Conservation (phyloP, 2,888 invertebrate species). For the Tipula vernalis region DNA sequence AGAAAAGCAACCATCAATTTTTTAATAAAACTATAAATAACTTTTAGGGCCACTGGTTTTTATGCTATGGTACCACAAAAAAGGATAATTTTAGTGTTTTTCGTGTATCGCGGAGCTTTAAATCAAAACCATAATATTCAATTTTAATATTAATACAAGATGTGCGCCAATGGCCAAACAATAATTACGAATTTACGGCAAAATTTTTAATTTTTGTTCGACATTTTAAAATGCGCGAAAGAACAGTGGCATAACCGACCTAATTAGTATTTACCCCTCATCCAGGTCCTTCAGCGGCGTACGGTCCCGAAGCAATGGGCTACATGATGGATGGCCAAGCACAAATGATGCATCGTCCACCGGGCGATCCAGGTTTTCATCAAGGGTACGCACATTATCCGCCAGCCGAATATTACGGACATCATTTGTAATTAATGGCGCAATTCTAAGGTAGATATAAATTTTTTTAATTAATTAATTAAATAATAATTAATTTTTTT, state of each 20-base stretch:
- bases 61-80: no score
- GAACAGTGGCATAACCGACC: conserved; percentile 14
- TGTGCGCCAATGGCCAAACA: background rate
- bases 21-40: no score
- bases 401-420: conserved; percentile 86
- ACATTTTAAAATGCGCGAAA: conserved; percentile 14
- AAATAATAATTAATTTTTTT: background rate
- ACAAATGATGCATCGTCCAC: conserved; percentile 94
- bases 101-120: background rate
- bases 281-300: conserved; percentile 89
- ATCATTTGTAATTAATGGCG: conserved; percentile 63
- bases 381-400: conserved; percentile 84
- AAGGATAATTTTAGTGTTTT: no score
- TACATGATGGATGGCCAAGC: conserved; percentile 96
- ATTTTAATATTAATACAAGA: background rate
- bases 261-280: conserved; percentile 73
- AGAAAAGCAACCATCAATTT: no score
- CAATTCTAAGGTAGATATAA: background rate
- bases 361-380: conserved; percentile 86
- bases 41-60: no score
- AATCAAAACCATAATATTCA: background rate
- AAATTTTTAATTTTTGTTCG: background rate
- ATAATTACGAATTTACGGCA: background rate
- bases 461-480: background rate
- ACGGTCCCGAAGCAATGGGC: conserved; percentile 94